Base-by-base conservation (phyloP, 2,888 invertebrate species). In the Bombylius major region DNA sequence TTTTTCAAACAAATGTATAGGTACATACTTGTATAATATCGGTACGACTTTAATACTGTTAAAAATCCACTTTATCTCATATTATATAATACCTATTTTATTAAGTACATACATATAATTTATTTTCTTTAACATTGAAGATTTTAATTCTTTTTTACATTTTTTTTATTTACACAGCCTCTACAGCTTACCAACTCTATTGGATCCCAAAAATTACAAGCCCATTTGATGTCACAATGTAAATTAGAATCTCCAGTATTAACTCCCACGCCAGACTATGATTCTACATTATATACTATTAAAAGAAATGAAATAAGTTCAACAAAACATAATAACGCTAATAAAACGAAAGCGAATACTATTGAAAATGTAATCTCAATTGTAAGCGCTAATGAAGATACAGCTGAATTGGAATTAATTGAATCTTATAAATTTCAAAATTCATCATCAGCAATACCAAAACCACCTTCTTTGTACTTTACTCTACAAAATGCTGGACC, bases 401-500 rank as follows among this genome's bases (percentile, higher is more conserved):
- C 79, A 44, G 87, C 83, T 12, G 87, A 87, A 71, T 79, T 87
- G 77, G 84, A 86, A 65, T 86, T 86, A 32, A 73, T 87, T 63
- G 87, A 87, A 69, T 87, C 87, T 6, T 86, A 83, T 71, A 83
- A 82, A 66, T 69, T 87, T 62, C 83, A 82, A 61, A 82, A 83
- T 66, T 82, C 83, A 33, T 75, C 78, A 5, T 79, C 77, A 57
- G 73, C 78, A 33, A 77, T 76, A 56, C 83, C 83, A 47, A 82
- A 81, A 65, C 86, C 86, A 9, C 87, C 87, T 14, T 77, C 80
- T 34, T 82, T 81, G 53, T 87, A 86, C 68, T 87, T 86, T 68
- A 77, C 79, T 60, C 78, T 74, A 69, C 79, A 73, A 54, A 79
- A 75, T 51, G 80, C 70, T 60, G 81, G 78, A 3, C 77, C 78